phyloP scores from a whole-genome alignment of 2,888 invertebrate genomes.

The Tachina lurida region DNA sequence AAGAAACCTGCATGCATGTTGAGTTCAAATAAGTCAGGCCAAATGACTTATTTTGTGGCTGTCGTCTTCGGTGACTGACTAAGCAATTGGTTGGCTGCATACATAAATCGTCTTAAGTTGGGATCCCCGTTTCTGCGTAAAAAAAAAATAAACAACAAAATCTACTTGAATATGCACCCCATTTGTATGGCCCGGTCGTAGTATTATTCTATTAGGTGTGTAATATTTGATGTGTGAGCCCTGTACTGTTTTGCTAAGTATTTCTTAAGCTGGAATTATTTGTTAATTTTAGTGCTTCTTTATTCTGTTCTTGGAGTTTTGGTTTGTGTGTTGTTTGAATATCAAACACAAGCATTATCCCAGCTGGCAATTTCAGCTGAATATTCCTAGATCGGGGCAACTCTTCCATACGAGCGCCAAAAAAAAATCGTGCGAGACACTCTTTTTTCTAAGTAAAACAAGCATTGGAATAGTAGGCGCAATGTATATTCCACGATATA shows the following conservation, averaged over 20 bases:
- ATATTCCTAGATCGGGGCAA: neutral
- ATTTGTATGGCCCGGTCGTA: slow-evolving; percentile 5
- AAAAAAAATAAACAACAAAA: slow-evolving; percentile 12
- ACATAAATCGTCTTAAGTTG: slow-evolving; percentile 42
- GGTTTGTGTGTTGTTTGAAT: neutral
- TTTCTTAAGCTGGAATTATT: slow-evolving; percentile 78
- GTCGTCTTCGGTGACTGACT: slow-evolving; percentile 30
- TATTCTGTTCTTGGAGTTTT: neutral
- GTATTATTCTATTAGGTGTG: slow-evolving; percentile 18
- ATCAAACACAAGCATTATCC: neutral
- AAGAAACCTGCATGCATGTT: slow-evolving; percentile 18
- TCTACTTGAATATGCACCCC: slow-evolving; percentile 63
- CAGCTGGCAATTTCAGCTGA: neutral
- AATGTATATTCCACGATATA: too few species aligned
- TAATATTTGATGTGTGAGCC: slow-evolving; percentile 3
- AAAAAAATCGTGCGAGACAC: too few species aligned
- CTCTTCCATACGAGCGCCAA: too few species aligned
- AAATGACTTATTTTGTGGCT: slow-evolving; percentile 39
- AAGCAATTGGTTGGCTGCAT: slow-evolving; percentile 35
- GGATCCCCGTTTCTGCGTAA: slow-evolving; percentile 15
- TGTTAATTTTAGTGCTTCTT: slow-evolving; percentile 44
- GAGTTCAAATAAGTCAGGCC: slow-evolving; percentile 51
- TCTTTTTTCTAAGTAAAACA: too few species aligned
- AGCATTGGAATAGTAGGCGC: too few species aligned
- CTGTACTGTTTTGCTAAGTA: slow-evolving; percentile 63